A percentile compares a stretch with the other conserved stretches of the same genome.
phyloP scores from a whole-genome alignment of 2,113 vertebrate genomes.

The Plecotus auritus region DNA sequence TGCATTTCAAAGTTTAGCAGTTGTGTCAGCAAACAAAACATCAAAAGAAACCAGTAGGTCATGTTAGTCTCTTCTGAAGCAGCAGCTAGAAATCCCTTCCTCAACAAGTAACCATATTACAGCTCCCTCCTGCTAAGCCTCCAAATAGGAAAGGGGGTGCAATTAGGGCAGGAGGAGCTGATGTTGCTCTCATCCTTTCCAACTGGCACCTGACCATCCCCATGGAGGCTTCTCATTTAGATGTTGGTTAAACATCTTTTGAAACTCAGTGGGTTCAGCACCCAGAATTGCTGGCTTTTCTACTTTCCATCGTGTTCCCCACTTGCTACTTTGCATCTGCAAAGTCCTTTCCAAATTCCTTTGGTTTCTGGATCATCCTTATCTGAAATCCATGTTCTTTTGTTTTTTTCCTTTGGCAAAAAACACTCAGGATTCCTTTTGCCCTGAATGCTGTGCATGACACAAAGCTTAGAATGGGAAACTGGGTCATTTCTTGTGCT shows the following conservation, averaged over 20 bases:
- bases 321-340: conserved; percentile 45
- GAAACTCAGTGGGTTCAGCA: not conserved
- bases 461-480: conserved; percentile 1
- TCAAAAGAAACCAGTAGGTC: conserved; percentile 60
- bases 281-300: not conserved
- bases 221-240: conserved; percentile 22
- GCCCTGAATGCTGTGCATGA: not conserved
- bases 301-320: not conserved
- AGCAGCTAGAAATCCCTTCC: conserved; percentile 75
- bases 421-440: not conserved
- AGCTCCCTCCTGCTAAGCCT: conserved; percentile 39
- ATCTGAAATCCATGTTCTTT: conserved; percentile 65
- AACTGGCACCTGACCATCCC: conserved; percentile 49
- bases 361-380: conserved; percentile 74
- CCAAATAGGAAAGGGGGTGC: conserved; percentile 49
- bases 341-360: conserved; percentile 72
- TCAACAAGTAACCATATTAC: conserved; percentile 72
- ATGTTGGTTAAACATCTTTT: conserved; percentile 4
- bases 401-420: not conserved
- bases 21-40: conserved; percentile 40
- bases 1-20: conserved; percentile 15
- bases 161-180: conserved; percentile 26
- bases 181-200: not conserved
- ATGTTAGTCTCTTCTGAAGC: conserved; percentile 57
- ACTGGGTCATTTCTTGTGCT: not conserved